Percentiles rank a stretch among this genome's conserved stretches.
These are phyloP conservation scores for Oxyruncus cristatus DNA, from an alignment of 2,113 vertebrate genomes.

Conservation along the genomic window DNA sequence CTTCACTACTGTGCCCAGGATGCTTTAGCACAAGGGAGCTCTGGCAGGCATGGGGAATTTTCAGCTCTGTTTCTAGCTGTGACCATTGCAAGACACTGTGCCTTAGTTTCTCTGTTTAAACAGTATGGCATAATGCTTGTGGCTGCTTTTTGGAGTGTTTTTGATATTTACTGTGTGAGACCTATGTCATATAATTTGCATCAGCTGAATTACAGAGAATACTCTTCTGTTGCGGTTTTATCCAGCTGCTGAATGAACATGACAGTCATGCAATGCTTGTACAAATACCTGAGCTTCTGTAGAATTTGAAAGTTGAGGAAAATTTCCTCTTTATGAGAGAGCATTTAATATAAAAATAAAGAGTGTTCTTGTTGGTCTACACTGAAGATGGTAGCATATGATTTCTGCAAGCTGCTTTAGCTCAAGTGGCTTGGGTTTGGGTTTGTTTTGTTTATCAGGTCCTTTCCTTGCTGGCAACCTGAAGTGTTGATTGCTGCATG, in stretches of 20 bases:
- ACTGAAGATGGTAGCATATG: background rate
- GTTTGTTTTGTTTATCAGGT: background rate
- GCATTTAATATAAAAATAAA: background rate
- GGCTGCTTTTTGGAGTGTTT: background rate
- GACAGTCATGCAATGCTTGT: background rate
- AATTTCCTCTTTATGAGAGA: background rate
- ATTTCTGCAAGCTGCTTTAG: background rate
- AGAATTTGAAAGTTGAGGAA: background rate
- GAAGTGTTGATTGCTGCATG: background rate
- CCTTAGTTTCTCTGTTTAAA: background rate
- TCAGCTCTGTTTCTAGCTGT: background rate
- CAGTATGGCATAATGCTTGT: background rate
- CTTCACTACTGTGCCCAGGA: background rate
- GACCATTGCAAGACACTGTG: background rate
- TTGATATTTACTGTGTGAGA: background rate
- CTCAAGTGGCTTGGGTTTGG: background rate
- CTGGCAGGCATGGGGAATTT: background rate
- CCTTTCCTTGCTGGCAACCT: background rate
- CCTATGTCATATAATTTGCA: background rate
- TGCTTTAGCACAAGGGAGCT: background rate
- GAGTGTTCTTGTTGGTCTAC: background rate
- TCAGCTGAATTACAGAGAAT: background rate
- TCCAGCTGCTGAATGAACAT: background rate
- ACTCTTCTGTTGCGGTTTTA: background rate
- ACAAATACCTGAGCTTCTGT: background rate